phyloP scores from a whole-genome alignment of 2,888 invertebrate genomes.

The Chrysolina oricalcia region DNA sequence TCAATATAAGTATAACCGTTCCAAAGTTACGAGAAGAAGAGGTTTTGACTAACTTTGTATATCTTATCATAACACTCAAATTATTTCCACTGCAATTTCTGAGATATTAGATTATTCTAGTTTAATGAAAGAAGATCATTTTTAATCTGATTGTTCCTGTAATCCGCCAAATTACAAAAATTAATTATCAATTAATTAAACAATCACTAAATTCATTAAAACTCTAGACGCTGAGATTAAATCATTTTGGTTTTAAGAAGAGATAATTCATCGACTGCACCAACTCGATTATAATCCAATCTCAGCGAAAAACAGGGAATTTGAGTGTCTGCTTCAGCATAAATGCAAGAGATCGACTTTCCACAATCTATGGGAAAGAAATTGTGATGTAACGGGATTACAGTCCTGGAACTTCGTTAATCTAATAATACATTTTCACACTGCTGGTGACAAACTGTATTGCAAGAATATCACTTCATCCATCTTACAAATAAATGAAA shows the following conservation, averaged over 20 bases:
- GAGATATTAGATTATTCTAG: neutral
- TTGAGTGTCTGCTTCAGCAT: conserved; percentile 33
- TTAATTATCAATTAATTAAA: conserved; percentile 28
- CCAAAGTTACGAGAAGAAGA: too few species aligned
- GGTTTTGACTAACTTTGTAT: neutral
- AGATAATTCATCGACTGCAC: conserved; percentile 42
- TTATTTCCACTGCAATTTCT: neutral
- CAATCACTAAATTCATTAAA: conserved; percentile 35
- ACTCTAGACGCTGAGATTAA: conserved; percentile 28
- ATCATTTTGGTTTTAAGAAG: conserved; percentile 38
- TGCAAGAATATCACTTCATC: too few species aligned
- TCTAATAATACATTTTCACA: neutral
- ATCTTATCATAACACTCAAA: neutral
- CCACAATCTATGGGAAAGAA: neutral
- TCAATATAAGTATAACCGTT: too few species aligned
- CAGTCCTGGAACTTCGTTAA: conserved; percentile 1
- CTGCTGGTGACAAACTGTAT: too few species aligned
- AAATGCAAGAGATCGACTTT: neutral
- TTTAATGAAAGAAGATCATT: neutral
- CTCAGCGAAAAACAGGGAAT: conserved; percentile 40
- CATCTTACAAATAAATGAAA: too few species aligned
- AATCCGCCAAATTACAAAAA: conserved; percentile 30
- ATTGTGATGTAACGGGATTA: conserved; percentile 8
- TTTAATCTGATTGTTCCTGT: conserved; percentile 15
- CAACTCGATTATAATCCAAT: conserved; percentile 47